Evolutionary conservation across 30 jellyfish, hydroid and myxozoan genomes (phyloP).

Genomic region (Sanderia malayensis): DNA sequence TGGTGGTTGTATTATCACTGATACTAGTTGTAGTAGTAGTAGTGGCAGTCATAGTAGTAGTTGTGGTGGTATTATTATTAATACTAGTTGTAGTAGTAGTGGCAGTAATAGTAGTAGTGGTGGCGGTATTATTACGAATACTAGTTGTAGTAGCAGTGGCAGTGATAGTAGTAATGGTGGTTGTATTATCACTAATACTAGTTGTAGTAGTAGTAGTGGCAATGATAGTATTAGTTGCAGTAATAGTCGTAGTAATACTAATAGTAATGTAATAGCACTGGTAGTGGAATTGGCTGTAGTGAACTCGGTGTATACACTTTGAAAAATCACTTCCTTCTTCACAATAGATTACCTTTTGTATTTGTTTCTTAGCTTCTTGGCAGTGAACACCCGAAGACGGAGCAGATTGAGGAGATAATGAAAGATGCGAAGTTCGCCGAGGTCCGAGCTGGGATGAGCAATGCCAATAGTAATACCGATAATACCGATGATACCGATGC

Average conservation of each 20-base stretch:
- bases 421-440: slow-evolving; percentile 30
- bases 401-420: slow-evolving; percentile 27
- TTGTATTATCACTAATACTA: no score
- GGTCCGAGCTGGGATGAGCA: slow-evolving; percentile 13
- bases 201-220: neutral
- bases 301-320: no score
- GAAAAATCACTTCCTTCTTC: no score
- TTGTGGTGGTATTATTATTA: neutral
- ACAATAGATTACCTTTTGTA: neutral
- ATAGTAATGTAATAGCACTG: no score
- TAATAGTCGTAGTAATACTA: neutral
- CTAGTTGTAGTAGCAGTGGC: neutral
- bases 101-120: neutral
- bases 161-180: neutral
- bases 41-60: neutral
- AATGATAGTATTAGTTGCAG: neutral
- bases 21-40: neutral
- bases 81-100: neutral
- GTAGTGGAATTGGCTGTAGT: no score
- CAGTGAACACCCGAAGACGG: slow-evolving; percentile 63
- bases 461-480: no score
- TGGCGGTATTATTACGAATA: neutral
- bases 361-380: slow-evolving; percentile 37
- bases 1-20: neutral
- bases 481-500: no score